A percentile compares a stretch with the other conserved stretches of the same genome.
Evolutionary conservation across 1,140 invertebrate genomes (phyloP).

Genomic region (Zaprionus vittiger): DNA sequence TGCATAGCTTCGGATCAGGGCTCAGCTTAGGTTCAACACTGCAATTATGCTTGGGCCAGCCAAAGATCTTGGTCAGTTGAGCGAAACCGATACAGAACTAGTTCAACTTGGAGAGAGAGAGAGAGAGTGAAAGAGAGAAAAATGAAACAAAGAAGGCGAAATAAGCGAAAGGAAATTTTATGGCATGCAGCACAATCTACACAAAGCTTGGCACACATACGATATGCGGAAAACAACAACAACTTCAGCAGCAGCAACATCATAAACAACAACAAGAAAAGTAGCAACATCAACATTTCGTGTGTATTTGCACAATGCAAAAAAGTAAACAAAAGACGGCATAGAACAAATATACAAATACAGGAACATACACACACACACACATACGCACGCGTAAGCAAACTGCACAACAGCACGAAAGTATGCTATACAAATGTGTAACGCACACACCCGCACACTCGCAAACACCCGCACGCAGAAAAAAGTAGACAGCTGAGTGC

Average conservation of each 20-base stretch:
- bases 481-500: conserved; percentile 1
- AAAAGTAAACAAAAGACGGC: conserved; percentile 70
- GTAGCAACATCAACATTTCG: background rate
- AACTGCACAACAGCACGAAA: conserved; percentile 57
- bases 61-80: background rate
- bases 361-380: conserved; percentile 15
- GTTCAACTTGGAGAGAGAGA: background rate
- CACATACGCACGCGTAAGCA: conserved; percentile 24
- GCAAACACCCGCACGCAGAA: conserved; percentile 8
- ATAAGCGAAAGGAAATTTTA: conserved; percentile 37
- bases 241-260: background rate
- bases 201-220: conserved; percentile 70
- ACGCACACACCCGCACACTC: conserved; percentile 31
- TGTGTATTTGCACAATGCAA: conserved; percentile 66
- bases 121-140: background rate
- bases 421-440: conserved; percentile 68
- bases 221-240: conserved; percentile 10
- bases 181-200: conserved; percentile 66
- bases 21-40: conserved; percentile 3
- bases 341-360: conserved; percentile 57
- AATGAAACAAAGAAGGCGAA: conserved; percentile 13
- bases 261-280: conserved; percentile 3
- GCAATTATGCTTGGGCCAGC: conserved; percentile 19
- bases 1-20: background rate
- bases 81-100: background rate